Conservation (phyloP, 2,888 invertebrate species). For the Cecidostiba fungosa region DNA sequence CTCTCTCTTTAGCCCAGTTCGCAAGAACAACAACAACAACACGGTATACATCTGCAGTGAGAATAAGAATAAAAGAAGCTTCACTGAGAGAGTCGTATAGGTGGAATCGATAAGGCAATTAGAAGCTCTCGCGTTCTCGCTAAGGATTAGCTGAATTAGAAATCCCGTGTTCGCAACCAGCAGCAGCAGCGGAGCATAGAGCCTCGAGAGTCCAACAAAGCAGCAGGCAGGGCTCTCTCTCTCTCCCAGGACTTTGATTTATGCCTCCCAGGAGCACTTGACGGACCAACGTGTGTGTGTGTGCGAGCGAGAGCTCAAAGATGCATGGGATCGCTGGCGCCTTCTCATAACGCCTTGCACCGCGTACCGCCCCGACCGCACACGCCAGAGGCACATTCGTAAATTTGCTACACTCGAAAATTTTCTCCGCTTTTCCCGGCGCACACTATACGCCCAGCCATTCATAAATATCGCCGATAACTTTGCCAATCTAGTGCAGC, state of each 20-base stretch:
- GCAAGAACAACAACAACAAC: background rate
- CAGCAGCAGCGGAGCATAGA: conserved; percentile 49
- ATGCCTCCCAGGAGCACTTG: conserved; percentile 75
- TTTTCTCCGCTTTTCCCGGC: background rate
- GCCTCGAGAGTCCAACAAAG: conserved; percentile 24
- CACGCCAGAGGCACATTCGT: conserved; percentile 14
- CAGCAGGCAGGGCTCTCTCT: conserved; percentile 65
- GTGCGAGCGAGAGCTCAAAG: conserved; percentile 67
- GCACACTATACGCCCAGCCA: background rate
- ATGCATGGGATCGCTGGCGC: conserved; percentile 67
- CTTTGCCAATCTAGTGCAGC: conserved; percentile 19
- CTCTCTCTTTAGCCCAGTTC: background rate
- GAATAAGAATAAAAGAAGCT: background rate
- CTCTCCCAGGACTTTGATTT: conserved; percentile 76
- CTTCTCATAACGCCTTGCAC: conserved; percentile 23
- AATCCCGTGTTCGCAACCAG: conserved; percentile 67
- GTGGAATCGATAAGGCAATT: conserved; percentile 74
- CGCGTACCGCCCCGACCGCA: background rate
- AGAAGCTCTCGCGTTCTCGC: conserved; percentile 66
- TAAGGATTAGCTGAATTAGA: conserved; percentile 77
- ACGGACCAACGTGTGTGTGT: conserved; percentile 68
- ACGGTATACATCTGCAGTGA: background rate
- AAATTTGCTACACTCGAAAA: conserved; percentile 19
- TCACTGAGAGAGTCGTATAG: background rate
- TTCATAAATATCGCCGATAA: conserved; percentile 18